Conservation (phyloP, 2,113 vertebrate genomes). For the Megalops atlanticus region DNA sequence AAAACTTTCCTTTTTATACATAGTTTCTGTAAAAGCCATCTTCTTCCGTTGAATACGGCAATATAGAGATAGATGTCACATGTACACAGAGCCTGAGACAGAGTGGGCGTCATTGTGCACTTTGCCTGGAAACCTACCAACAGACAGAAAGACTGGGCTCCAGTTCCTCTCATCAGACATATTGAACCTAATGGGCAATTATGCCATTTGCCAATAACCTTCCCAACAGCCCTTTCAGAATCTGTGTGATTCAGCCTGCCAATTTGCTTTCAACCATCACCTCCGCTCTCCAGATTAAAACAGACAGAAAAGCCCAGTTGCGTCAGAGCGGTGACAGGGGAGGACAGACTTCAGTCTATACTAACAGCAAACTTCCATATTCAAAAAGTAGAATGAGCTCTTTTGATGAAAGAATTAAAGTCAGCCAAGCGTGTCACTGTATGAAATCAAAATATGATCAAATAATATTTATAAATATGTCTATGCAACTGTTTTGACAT, state of each 20-base stretch:
- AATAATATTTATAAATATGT: background rate
- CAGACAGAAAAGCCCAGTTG: constrained; percentile 55
- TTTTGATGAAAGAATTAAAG: background rate
- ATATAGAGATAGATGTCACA: too few species aligned
- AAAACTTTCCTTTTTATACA: too few species aligned
- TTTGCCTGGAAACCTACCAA: constrained; percentile 51
- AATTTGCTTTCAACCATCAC: constrained; percentile 64
- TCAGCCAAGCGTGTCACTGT: background rate
- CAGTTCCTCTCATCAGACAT: constrained; percentile 69
- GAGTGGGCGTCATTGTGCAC: background rate
- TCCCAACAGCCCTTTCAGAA: constrained; percentile 49
- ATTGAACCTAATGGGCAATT: constrained; percentile 70
- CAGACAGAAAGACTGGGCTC: constrained; percentile 61
- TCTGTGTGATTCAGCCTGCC: constrained; percentile 52
- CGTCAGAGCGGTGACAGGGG: constrained; percentile 21
- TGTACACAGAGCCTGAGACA: background rate
- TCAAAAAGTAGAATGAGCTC: constrained; percentile 1
- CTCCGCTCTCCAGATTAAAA: constrained; percentile 61
- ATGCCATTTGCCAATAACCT: constrained; percentile 74
- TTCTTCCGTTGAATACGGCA: too few species aligned
- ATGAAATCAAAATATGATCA: background rate
- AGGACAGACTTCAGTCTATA: constrained; percentile 47
- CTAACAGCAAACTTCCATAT: constrained; percentile 10
- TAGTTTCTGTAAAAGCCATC: too few species aligned
- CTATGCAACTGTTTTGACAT: background rate